Evolutionary conservation across 2,888 invertebrate genomes (phyloP), one percentile per base, ranked within the genome.

Genomic region (Lepidochitona cinerea): DNA sequence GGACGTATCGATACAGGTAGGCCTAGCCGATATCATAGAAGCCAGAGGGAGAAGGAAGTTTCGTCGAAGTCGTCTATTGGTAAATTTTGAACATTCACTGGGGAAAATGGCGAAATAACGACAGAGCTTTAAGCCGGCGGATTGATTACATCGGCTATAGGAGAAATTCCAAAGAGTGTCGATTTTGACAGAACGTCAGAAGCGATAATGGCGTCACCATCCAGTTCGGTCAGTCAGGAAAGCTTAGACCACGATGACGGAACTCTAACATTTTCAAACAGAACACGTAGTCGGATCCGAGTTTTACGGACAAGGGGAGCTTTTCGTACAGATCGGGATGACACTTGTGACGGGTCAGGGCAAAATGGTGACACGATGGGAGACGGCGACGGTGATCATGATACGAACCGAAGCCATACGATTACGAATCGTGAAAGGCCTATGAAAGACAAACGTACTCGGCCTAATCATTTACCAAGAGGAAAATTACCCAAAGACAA

Each of bases 141-240:
- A n/a, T n/a, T n/a, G n/a, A n/a, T n/a, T n/a, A n/a, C n/a, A n/a
- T n/a, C n/a, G n/a, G n/a, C n/a, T n/a, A n/a, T n/a, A n/a, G n/a
- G n/a, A n/a, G n/a, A n/a, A n/a, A n/a, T n/a, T n/a, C n/a, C n/a
- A n/a, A n/a, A n/a, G n/a, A n/a, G n/a, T n/a, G n/a, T n/a, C n/a
- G n/a, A n/a, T n/a, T n/a, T n/a, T n/a, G n/a, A n/a, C n/a, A n/a
- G n/a, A n/a, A n/a, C n/a, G n/a, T n/a, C n/a, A n/a, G n/a, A n/a
- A n/a, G n/a, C 32, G 12, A 59, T 59, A 23, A 59, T 59, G 59
- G 59, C 59, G 59, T 59, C 59, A 93, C 93, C 93, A 82, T 93
- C 93, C 26, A 93, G 93, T 81, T 93, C 93, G 37, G 92, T 93
- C 67, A 93, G 93, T 81, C 93, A 93, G 83, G 93, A 93, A 82